Conservation (phyloP, 2,797 vertebrate species). For the Diplodus sargus region DNA sequence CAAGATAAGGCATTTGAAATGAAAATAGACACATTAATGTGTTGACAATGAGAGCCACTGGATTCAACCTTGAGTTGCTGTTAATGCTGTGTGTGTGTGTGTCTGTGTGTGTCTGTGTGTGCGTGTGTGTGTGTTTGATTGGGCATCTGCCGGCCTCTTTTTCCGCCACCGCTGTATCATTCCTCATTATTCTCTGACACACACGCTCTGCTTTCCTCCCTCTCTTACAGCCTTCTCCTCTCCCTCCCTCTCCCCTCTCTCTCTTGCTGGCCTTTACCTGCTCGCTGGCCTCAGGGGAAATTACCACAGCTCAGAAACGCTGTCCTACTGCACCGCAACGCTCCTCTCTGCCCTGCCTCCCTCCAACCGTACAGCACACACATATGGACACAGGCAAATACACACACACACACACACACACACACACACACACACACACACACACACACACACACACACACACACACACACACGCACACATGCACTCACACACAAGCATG, state of each 20-base stretch:
- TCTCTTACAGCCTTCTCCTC: constrained; percentile 34
- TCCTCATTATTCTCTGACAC: constrained; percentile 80
- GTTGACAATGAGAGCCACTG: constrained; percentile 54
- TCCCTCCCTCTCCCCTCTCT: constrained; percentile 43
- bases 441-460: background rate
- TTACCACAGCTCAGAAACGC: constrained; percentile 79
- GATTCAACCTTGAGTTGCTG: constrained; percentile 55
- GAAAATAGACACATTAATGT: constrained; percentile 66
- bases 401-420: constrained; percentile 17
- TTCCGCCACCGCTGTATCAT: constrained; percentile 68
- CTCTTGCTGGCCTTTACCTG: constrained; percentile 82
- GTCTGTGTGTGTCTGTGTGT: constrained; percentile 38
- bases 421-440: background rate
- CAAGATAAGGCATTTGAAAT: constrained; percentile 74
- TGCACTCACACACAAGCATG: constrained; percentile 27
- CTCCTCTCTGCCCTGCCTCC: constrained; percentile 64
- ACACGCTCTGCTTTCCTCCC: constrained; percentile 52
- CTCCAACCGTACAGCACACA: constrained; percentile 52
- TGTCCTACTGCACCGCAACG: constrained; percentile 76
- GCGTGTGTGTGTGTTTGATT: constrained; percentile 60
- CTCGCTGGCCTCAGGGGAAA: constrained; percentile 83
- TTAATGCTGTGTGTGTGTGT: constrained; percentile 45
- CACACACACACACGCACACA: constrained; percentile 19
- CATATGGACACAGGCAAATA: constrained; percentile 44
- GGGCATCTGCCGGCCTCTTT: constrained; percentile 53